Evolutionary conservation across 2,888 invertebrate species (phyloP).

Genomic region (Heliconius aoede): DNA sequence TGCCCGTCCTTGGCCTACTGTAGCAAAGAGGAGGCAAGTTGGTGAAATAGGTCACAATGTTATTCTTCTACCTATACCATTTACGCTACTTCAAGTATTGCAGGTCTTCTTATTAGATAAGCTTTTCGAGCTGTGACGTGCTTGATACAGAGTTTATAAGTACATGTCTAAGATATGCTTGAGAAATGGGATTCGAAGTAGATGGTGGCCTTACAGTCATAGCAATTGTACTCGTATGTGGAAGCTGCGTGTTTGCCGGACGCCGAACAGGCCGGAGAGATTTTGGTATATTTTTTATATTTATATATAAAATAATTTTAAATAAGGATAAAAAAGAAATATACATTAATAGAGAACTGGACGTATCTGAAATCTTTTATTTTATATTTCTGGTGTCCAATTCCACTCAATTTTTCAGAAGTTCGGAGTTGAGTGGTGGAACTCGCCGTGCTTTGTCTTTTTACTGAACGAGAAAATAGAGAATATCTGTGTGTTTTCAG

Average conservation of each 20-base stretch:
- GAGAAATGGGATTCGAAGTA: neutral
- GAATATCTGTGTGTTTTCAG: neutral
- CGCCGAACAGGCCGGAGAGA: too few relatives aligned
- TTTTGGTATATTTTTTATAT: neutral
- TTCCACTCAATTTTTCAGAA: neutral
- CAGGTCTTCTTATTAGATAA: slow-evolving; percentile 17
- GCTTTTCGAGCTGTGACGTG: neutral
- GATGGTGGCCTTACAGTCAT: neutral
- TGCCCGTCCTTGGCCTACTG: slow-evolving; percentile 57
- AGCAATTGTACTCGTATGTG: neutral
- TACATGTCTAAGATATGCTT: neutral
- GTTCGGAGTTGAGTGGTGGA: neutral
- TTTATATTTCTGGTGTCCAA: neutral
- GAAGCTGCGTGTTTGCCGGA: too few relatives aligned
- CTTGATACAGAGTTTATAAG: neutral
- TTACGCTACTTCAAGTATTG: slow-evolving; percentile 9
- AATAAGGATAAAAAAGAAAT: neutral
- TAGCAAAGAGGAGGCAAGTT: slow-evolving; percentile 60
- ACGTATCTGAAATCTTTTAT: neutral
- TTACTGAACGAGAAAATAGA: neutral
- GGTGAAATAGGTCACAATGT: slow-evolving; percentile 65
- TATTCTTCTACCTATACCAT: slow-evolving; percentile 41
- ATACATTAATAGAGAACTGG: neutral
- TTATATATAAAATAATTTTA: neutral
- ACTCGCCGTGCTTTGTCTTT: neutral